Percentiles rank a stretch among this genome's conserved stretches.
phyloP scores from a whole-genome alignment of 2,113 vertebrate species.

The Axis porcinus region DNA sequence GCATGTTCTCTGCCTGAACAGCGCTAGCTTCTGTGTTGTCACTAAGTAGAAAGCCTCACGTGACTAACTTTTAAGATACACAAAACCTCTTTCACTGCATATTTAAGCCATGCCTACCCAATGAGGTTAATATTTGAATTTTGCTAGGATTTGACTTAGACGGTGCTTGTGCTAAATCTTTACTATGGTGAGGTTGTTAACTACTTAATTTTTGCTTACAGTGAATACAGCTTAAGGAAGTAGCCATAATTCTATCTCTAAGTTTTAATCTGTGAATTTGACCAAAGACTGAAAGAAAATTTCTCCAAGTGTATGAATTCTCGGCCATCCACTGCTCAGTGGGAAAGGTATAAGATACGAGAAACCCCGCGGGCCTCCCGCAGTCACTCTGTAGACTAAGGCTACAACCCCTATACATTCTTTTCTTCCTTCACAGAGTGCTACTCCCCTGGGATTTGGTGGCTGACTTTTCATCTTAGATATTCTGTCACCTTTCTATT shows the following conservation, averaged over 20 bases:
- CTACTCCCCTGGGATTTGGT: neutral
- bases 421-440: neutral
- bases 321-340: neutral
- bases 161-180: neutral
- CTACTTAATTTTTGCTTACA: constrained; percentile 7
- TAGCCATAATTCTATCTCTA: neutral
- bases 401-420: neutral
- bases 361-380: neutral
- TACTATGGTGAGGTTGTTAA: neutral
- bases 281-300: neutral
- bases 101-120: neutral
- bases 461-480: neutral
- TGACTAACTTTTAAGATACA: neutral
- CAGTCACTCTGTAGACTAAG: neutral
- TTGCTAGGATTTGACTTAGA: neutral
- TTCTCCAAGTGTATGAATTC: neutral
- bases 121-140: neutral
- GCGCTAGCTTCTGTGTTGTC: neutral
- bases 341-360: neutral
- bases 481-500: neutral
- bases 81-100: neutral
- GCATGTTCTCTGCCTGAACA: neutral
- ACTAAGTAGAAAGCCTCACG: neutral
- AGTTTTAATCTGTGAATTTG: neutral
- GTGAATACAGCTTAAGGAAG: neutral